Conservation (phyloP, 2,797 vertebrate species). For the Zalophus californianus region DNA sequence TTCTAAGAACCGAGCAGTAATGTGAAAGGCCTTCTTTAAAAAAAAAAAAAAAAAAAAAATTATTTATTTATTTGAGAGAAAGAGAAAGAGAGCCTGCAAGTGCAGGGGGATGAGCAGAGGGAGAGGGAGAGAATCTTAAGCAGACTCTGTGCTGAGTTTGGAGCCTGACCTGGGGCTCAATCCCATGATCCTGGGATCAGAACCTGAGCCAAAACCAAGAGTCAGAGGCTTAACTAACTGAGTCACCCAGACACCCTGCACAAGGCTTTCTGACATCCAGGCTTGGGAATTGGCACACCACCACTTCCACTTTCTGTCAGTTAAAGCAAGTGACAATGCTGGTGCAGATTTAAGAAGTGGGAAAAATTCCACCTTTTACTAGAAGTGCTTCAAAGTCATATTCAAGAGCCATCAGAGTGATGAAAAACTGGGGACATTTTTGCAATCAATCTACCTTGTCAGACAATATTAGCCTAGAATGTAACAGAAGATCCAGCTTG, state of each 20-base stretch:
- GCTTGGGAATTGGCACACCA: background rate
- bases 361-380: background rate
- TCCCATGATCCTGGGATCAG: background rate
- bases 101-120: background rate
- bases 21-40: background rate
- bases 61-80: background rate
- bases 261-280: background rate
- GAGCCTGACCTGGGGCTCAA: background rate
- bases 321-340: background rate
- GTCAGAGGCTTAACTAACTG: background rate
- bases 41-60: too few species aligned
- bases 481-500: background rate
- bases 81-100: background rate
- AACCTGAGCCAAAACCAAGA: background rate
- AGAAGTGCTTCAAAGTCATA: background rate
- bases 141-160: background rate
- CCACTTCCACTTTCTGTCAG: background rate
- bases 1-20: background rate
- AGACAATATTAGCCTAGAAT: background rate
- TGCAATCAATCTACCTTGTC: background rate
- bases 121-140: background rate
- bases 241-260: background rate
- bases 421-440: background rate
- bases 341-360: background rate
- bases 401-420: background rate